Percentiles rank a stretch among this genome's conserved stretches.
Conservation (phyloP, 2,113 vertebrate genomes). For the Dissostichus mawsoni region DNA sequence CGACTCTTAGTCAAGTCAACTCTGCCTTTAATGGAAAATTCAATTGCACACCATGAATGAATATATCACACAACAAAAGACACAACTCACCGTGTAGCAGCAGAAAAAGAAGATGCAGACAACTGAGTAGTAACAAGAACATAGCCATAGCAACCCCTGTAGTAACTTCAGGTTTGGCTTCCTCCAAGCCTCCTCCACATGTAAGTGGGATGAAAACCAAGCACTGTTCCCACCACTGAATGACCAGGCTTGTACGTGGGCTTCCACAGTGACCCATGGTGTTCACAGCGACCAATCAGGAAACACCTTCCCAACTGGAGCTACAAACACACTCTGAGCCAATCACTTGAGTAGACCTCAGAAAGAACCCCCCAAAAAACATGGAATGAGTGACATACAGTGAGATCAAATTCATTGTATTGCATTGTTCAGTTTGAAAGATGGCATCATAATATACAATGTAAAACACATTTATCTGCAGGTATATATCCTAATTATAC, state of each 20-base stretch:
- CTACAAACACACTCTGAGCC: slow-evolving; percentile 71
- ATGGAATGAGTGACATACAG: slow-evolving; percentile 15
- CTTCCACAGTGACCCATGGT: slow-evolving; percentile 69
- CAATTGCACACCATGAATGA: neutral
- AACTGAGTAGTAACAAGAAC: slow-evolving; percentile 48
- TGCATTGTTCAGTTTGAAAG: neutral
- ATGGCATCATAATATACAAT: neutral
- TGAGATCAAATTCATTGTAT: slow-evolving; percentile 25
- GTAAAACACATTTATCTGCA: neutral
- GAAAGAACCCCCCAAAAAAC: slow-evolving; percentile 1
- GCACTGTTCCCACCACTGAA: slow-evolving; percentile 76
- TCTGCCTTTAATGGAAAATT: neutral
- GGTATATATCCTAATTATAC: neutral
- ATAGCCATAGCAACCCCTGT: slow-evolving; percentile 59
- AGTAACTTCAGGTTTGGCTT: slow-evolving; percentile 56
- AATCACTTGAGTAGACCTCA: slow-evolving; percentile 60
- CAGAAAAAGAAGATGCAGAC: slow-evolving; percentile 55
- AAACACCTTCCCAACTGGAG: slow-evolving; percentile 70
- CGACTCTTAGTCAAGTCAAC: neutral
- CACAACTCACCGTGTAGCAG: slow-evolving; percentile 73
- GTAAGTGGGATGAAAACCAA: slow-evolving; percentile 73
- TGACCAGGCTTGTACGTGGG: slow-evolving; percentile 71
- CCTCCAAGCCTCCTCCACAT: slow-evolving; percentile 57
- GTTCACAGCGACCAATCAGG: slow-evolving; percentile 80
- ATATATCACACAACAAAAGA: slow-evolving; percentile 1